Conservation (phyloP, 2,113 vertebrate genomes). For the Carlito syrichta region DNA sequence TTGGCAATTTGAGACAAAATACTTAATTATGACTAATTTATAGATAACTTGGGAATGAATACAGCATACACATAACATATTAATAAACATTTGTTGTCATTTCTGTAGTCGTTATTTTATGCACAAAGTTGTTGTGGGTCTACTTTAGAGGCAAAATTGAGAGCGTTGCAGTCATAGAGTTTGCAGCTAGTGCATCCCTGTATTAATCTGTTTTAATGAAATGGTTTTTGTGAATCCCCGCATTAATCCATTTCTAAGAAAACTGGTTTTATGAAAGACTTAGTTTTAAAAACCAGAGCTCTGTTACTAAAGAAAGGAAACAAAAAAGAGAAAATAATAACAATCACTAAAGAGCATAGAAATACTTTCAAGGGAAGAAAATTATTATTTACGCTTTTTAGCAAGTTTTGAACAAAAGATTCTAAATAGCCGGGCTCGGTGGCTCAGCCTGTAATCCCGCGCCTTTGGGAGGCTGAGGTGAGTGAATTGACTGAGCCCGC, state of each 20-base stretch:
- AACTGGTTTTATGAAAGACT: too few relatives aligned
- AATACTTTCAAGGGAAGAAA: background rate
- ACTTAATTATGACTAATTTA: background rate
- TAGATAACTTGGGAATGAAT: background rate
- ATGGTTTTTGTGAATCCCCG: too few relatives aligned
- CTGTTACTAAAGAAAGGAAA: background rate
- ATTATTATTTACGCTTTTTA: background rate
- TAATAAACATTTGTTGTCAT: background rate
- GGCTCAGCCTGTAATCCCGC: too few relatives aligned
- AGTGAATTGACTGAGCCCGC: too few relatives aligned
- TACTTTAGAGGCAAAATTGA: background rate
- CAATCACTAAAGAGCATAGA: background rate
- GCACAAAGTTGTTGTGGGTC: background rate
- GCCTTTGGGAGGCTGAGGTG: too few relatives aligned
- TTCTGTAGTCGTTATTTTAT: background rate
- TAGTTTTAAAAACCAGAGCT: background rate
- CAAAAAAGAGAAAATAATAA: too few relatives aligned
- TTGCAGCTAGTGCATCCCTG: background rate
- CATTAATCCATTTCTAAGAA: too few relatives aligned
- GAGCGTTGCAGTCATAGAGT: accelerated
- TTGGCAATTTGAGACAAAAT: background rate
- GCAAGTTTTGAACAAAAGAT: background rate
- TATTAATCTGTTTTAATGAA: background rate
- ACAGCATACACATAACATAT: background rate
- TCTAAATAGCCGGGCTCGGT: too few relatives aligned